Evolutionary conservation across 2,113 vertebrate species (phyloP).

Genomic region (Heptranchias perlo): DNA sequence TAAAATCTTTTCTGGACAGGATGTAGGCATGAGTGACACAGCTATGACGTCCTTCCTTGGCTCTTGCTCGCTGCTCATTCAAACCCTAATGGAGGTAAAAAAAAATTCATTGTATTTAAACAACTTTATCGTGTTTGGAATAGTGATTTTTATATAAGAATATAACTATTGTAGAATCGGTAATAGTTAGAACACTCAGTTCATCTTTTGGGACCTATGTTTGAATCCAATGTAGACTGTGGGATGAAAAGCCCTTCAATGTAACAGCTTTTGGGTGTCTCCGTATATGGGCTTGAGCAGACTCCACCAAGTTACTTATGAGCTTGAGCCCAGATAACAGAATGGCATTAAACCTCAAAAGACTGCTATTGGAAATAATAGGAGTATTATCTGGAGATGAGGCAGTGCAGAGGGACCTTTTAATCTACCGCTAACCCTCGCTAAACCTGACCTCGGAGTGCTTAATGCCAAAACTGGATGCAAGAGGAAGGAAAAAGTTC

Average conservation of each 20-base stretch:
- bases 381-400: neutral
- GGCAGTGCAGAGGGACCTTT: neutral
- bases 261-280: neutral
- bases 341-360: neutral
- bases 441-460: neutral
- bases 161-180: neutral
- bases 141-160: neutral
- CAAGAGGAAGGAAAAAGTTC: neutral
- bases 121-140: neutral
- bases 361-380: neutral
- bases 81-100: conserved; percentile 87
- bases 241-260: neutral
- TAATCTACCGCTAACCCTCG: neutral
- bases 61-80: conserved; percentile 82
- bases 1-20: conserved; percentile 57
- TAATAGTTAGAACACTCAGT: neutral
- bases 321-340: neutral
- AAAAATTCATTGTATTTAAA: neutral
- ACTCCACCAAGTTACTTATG: neutral
- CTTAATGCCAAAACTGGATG: neutral
- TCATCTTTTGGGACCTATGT: neutral
- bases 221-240: neutral
- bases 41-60: conserved; percentile 81
- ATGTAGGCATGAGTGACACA: conserved; percentile 86
- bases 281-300: neutral